Base-by-base conservation (phyloP, 2,797 vertebrate species). In the Neostethus bicornis region DNA sequence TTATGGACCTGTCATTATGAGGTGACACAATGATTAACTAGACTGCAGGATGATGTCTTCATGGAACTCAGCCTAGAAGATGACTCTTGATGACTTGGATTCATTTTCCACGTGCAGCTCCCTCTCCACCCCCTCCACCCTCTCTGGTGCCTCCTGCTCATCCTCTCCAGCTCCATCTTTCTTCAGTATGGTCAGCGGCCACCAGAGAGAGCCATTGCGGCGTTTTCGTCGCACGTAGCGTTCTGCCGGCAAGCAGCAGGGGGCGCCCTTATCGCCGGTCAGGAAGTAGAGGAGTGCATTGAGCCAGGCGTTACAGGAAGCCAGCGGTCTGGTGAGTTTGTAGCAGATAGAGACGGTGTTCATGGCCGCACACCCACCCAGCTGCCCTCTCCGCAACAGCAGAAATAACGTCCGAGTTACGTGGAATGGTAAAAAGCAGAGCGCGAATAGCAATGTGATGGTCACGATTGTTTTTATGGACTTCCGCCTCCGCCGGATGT, bases 261-360 rank as follows among this genome's bases (percentile, higher is more conserved):
- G 73, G 20, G 84, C 61, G n/a, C 90, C 85, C 46, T 92, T 90
- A 19, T 93, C 93, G n/a, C 92, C 92, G 0, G 92, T 94, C 41
- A 94, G 84, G 71, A 93, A 94, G 80, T 94, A 94, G 8, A 94
- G 90, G 10, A 94, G 83, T 0, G 93, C 93, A 4, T 94, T 94
- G 55, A 93, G 90, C 90, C 92, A 94, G 48, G 93, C 92, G 6
- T 93, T 93, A 74, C 92, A 93, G 34, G 92, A 93, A 4, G 93
- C 93, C 53, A 93, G 75, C 0, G 93, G 93, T 34, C 93, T 75
- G 7, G 93, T 94, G 48, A 94, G 91, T 77, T 94, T 94, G 74
- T 93, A 93, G 83, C 92, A 93, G 65, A 93, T 92, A 39, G 92
- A 92, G 46, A 93, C 86, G 17, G 89, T 67, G 66, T 86, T 84